A percentile compares a stretch with the other conserved stretches of the same genome.
Evolutionary conservation across 2,797 vertebrate genomes (phyloP).

Genomic region (Anguilla pacifica): DNA sequence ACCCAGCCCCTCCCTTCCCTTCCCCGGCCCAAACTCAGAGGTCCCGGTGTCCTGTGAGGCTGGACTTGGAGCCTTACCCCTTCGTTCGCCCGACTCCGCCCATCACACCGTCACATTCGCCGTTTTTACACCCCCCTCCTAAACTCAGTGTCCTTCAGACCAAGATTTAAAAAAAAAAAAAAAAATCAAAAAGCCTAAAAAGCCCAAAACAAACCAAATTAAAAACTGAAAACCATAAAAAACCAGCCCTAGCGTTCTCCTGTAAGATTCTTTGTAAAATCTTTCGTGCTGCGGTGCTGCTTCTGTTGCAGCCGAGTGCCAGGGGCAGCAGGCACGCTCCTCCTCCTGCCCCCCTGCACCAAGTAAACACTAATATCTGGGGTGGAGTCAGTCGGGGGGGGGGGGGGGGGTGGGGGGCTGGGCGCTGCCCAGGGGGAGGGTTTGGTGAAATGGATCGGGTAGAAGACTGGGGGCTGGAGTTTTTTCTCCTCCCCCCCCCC

Average conservation of each 20-base stretch:
- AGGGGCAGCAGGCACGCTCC: neutral
- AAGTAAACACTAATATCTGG: constrained; percentile 29
- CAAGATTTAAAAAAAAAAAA: constrained; percentile 3
- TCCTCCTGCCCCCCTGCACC: constrained; percentile 4
- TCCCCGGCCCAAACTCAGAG: constrained; percentile 51
- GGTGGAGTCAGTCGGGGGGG: constrained; percentile 7
- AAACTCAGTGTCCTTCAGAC: constrained; percentile 10
- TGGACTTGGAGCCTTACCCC: constrained; percentile 23
- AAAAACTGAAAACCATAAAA: neutral
- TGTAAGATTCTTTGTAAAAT: neutral
- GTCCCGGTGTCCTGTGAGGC: constrained; percentile 52
- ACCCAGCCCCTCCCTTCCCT: neutral
- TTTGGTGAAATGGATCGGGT: constrained; percentile 41
- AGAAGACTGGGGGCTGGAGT: neutral
- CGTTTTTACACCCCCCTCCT: neutral
- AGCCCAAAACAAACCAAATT: neutral
- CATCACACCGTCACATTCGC: neutral
- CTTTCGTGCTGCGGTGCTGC: neutral
- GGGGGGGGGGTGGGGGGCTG: too few species aligned
- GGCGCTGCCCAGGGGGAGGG: constrained; percentile 27
- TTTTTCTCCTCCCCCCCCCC: neutral
- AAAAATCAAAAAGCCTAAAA: neutral
- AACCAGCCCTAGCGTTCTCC: constrained; percentile 14
- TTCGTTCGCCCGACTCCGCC: neutral
- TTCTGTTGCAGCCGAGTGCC: constrained; percentile 14